These are phyloP conservation scores for Holothuria leucospilota DNA, from an alignment of 53 echinoderm and acorn worm genomes.

Conservation along the genomic window DNA sequence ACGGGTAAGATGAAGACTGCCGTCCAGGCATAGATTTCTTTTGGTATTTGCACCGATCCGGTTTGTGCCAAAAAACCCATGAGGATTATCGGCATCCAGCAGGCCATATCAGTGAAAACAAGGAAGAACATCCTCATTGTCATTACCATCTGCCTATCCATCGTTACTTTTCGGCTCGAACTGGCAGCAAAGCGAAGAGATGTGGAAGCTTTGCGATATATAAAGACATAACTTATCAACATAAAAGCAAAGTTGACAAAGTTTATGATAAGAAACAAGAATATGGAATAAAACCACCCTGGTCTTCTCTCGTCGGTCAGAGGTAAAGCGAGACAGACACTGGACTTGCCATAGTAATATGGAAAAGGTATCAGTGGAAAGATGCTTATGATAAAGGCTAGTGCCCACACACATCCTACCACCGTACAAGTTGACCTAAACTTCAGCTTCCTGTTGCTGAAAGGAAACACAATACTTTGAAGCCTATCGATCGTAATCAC, in stretches of 20 bases:
- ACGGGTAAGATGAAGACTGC: slow-evolving; percentile 32
- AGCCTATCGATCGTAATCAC: slow-evolving; percentile 68
- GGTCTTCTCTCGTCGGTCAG: slow-evolving; percentile 53
- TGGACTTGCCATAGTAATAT: slow-evolving; percentile 68
- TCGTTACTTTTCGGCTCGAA: not conserved
- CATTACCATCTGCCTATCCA: slow-evolving; percentile 5
- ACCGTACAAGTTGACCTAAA: slow-evolving; percentile 55
- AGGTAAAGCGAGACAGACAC: slow-evolving; percentile 73
- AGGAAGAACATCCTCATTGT: slow-evolving; percentile 24
- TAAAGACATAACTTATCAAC: slow-evolving; percentile 61
- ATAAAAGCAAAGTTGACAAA: slow-evolving; percentile 63
- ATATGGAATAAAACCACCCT: slow-evolving; percentile 74
- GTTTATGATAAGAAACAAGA: slow-evolving; percentile 66
- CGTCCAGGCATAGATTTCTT: slow-evolving; percentile 16
- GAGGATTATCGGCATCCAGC: slow-evolving; percentile 28
- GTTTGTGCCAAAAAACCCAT: slow-evolving; percentile 18
- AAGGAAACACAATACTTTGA: slow-evolving; percentile 63
- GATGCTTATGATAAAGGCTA: slow-evolving; percentile 56
- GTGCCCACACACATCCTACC: slow-evolving; percentile 51
- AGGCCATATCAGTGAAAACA: slow-evolving; percentile 31
- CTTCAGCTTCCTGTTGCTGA: slow-evolving; percentile 57
- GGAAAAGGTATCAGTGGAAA: slow-evolving; percentile 58
- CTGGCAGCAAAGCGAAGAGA: not conserved
- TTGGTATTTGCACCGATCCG: slow-evolving; percentile 11
- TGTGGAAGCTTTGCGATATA: slow-evolving; percentile 61